Evolutionary conservation across 2,797 vertebrate species (phyloP), one percentile per base, ranked within the genome.

Genomic region (Ateles fusciceps): DNA sequence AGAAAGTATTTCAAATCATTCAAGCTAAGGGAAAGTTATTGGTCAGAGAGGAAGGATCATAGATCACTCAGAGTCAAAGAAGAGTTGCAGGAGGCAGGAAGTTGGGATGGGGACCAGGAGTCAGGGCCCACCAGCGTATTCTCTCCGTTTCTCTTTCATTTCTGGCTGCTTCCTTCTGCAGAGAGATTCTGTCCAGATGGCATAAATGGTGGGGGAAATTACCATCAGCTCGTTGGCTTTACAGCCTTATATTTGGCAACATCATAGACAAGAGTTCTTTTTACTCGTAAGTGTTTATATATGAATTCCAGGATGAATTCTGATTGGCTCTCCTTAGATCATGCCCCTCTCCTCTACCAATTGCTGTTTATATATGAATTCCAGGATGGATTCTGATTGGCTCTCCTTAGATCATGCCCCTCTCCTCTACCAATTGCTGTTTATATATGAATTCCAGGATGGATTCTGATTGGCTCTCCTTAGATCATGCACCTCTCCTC

Each of bases 81-180:
- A 50, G 28, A 59, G 22, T 24, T 61, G 15, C 9, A 33, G 42
- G 21, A 64, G 15, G 7, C 6, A 12, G 22, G 39, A 7, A 30
- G 15, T 30, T 8, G 9, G 59, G 30, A 12, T 74, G 13, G 52
- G 36, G 28, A 78, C 30, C 64, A 48, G 26, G 22, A 64, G 42
- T 14, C 33, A 33, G 59, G 30, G 24, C 17, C 64, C 48, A 17
- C 0, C 10, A n/a, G 12, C 2, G 1, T 1, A 1, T 4, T 81
- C 7, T 44, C 33, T 48, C 42, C 36, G 9, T 76, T 30, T 42
- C 2, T 33, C 21, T 87, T 33, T 94, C 46, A 48, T 72, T 91
- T 96, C 36, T 91, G 59, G 33, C 42, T 76, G 80, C 48, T 89
- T 76, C 50, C 42, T 57, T 95, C 36, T 85, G 78, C 8, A 89